A percentile compares a stretch with the other conserved stretches of the same genome.
Evolutionary conservation across 2,797 vertebrate species (phyloP).

Genomic region (Iguana delicatissima): DNA sequence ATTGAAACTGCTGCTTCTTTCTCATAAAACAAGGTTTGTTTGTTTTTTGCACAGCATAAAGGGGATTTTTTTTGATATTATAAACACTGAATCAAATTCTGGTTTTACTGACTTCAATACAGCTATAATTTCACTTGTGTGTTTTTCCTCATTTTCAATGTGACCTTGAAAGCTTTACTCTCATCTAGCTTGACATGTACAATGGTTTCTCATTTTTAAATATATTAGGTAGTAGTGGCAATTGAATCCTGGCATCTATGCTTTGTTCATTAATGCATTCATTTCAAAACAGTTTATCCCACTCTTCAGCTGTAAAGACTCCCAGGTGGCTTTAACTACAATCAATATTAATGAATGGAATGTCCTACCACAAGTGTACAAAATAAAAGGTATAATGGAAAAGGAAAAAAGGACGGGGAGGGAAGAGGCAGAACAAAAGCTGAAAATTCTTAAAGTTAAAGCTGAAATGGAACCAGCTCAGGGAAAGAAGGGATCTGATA

Average conservation of each 20-base stretch:
- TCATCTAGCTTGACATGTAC: neutral
- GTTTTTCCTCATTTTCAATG: neutral
- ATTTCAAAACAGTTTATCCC: neutral
- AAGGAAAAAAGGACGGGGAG: neutral
- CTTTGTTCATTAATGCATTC: neutral
- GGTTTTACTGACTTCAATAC: neutral
- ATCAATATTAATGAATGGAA: neutral
- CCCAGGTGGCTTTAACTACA: too few species aligned
- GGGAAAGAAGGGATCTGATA: neutral
- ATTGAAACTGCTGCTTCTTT: constrained; percentile 17
- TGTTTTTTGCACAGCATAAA: neutral
- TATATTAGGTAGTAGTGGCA: neutral
- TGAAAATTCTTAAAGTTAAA: neutral
- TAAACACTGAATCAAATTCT: neutral
- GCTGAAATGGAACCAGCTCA: too few species aligned
- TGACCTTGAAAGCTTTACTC: constrained; percentile 15
- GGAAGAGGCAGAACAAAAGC: neutral
- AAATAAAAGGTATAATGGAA: neutral
- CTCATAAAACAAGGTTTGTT: constrained; percentile 8
- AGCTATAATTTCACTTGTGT: neutral
- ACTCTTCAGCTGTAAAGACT: neutral
- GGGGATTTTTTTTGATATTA: neutral
- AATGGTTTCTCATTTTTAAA: neutral
- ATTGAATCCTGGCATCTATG: neutral
- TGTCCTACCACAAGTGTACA: neutral